Base-by-base conservation (phyloP, 2,797 vertebrate genomes). In the Melopsittacus undulatus region DNA sequence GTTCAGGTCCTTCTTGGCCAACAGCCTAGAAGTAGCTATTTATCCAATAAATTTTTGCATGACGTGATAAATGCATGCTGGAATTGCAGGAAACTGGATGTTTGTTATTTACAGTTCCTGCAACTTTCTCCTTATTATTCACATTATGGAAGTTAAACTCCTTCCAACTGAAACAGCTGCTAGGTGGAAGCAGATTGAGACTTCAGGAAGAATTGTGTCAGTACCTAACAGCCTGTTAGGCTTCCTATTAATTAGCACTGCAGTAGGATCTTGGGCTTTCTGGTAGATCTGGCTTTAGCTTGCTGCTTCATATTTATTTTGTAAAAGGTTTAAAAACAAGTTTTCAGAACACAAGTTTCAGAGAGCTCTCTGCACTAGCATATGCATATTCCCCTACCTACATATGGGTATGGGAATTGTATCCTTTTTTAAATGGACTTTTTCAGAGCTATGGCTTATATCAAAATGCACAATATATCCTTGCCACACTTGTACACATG, bases 1-100 rank as follows among this genome's bases (percentile, higher is more conserved):
- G 90, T 90, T 94, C 83, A 49, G 48, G 38, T 85, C 78, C 42
- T 80, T 74, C 80, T 92, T 96, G 94, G 94, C 92, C 48, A 87
- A 42, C 56, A 74, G 80, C 81, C 64, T 70, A 38, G 84, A 87
- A 84, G 82, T 89, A 83, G 48, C 49, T 63, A 77, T 89, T 90
- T 92, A 72, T 68, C 52, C 43, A 36, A 40, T 86, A 76, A 40
- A 36, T 63, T 91, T 91, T 92, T 94, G 34, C 46, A 57, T 63
- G 23, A 54, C 22, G 48, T 84, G 76, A 89, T 95, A 77, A 93
- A 90, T 11, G 22, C 23, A 16, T n/a, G 34, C 75, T 95, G 75
- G n/a, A 93, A 92, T 92, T 78, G 75, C 57, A 93, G 90, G 93
- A 95, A 95, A 46, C 34, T 40, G 82, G 46, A 34, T 79, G 88